phyloP scores from a whole-genome alignment of 2,797 vertebrate species.

The Cynodonichthys magdalenae region DNA sequence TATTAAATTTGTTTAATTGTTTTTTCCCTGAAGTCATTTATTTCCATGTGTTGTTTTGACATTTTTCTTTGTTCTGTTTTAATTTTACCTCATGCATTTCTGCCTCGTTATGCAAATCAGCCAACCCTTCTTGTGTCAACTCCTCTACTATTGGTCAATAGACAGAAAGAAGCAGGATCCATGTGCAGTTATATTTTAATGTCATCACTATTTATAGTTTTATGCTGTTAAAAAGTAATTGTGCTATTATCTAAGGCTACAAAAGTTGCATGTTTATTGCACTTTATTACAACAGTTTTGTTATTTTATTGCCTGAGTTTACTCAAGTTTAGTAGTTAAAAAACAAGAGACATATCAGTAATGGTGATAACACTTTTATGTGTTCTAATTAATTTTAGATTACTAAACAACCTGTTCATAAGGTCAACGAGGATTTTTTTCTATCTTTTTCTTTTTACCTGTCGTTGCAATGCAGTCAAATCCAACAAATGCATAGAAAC shows the following conservation, averaged over 20 bases:
- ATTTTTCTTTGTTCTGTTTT: too few species aligned
- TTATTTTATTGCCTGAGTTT: neutral
- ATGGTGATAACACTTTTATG: neutral
- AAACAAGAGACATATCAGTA: neutral
- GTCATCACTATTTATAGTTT: neutral
- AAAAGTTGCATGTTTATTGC: neutral
- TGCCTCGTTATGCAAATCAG: too few species aligned
- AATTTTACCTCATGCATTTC: too few species aligned
- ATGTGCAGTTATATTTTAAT: too few species aligned
- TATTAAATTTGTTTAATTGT: too few species aligned
- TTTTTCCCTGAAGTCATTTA: too few species aligned
- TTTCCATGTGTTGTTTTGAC: too few species aligned
- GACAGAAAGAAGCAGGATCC: too few species aligned
- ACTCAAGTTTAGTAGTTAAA: neutral
- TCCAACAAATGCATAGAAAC: slow-evolving; percentile 93
- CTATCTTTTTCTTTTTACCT: slow-evolving; percentile 53
- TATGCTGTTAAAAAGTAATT: neutral
- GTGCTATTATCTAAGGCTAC: neutral
- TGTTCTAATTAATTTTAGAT: neutral
- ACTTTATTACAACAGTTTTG: neutral
- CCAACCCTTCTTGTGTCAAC: too few species aligned
- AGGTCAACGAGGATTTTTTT: too few species aligned
- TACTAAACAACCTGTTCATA: neutral
- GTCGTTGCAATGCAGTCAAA: slow-evolving; percentile 91
- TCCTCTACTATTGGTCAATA: too few species aligned